A percentile compares a stretch with the other conserved stretches of the same genome.
phyloP scores from a whole-genome alignment of 1,140 invertebrate genomes.

The Drosophila kohkoa region DNA sequence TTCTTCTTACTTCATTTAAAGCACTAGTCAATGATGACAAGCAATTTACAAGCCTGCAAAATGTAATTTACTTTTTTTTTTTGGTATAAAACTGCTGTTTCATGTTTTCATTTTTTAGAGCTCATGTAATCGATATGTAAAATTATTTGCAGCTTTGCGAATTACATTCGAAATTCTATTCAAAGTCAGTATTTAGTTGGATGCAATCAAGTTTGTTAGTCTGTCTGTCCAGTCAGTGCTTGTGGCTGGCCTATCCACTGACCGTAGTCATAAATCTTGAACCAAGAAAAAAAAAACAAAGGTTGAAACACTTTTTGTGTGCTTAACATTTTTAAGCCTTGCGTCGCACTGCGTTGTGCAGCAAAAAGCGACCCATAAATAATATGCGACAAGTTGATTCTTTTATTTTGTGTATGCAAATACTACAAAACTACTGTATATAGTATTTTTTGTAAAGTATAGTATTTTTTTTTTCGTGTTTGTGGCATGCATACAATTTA shows the following conservation, averaged over 20 bases:
- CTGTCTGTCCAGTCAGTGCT: constrained; percentile 12
- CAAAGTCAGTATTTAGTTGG: background rate
- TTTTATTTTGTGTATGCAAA: constrained; percentile 7
- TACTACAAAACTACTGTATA: too few species aligned
- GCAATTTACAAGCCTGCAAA: too few species aligned
- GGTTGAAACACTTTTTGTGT: constrained; percentile 67
- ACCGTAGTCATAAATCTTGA: constrained; percentile 73
- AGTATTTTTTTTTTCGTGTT: background rate
- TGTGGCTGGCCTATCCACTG: constrained; percentile 36
- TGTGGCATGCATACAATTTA: constrained; percentile 74
- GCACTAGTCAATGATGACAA: too few species aligned
- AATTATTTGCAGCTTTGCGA: too few species aligned
- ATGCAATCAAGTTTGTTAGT: background rate
- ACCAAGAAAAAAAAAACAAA: constrained; percentile 37
- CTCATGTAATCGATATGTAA: too few species aligned
- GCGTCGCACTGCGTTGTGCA: constrained; percentile 4
- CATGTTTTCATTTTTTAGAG: too few species aligned
- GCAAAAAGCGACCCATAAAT: constrained; percentile 56
- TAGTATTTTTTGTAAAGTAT: background rate
- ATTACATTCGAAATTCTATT: background rate
- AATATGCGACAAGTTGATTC: constrained; percentile 73
- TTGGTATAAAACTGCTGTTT: too few species aligned
- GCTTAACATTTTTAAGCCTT: constrained; percentile 75
- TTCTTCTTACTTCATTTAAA: too few species aligned
- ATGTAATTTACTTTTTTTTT: too few species aligned